Conservation (phyloP, 2,797 vertebrate species). For the Pseudomugil gertrudae region DNA sequence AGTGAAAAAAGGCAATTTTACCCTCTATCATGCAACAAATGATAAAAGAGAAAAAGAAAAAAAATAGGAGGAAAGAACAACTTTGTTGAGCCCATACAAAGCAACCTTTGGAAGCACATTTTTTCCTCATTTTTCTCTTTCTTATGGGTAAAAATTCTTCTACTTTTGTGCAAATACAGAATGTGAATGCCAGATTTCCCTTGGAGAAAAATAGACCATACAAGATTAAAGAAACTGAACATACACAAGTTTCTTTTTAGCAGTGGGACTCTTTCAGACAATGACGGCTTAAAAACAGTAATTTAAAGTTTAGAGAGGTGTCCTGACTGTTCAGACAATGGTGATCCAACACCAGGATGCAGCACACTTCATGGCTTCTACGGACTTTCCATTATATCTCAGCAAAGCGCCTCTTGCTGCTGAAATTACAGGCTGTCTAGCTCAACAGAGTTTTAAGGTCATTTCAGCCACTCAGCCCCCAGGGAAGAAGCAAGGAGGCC, state of each 20-base stretch:
- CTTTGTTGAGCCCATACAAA: slow-evolving; percentile 45
- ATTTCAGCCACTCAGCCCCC: slow-evolving; percentile 83
- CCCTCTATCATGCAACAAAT: slow-evolving; percentile 39
- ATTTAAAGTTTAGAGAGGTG: slow-evolving; percentile 83
- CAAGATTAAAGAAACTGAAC: slow-evolving; percentile 63
- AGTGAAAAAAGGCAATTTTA: slow-evolving; percentile 53
- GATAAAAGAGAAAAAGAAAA: slow-evolving; percentile 44
- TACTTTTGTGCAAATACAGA: slow-evolving; percentile 43
- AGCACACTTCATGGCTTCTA: slow-evolving; percentile 79
- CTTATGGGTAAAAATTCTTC: slow-evolving; percentile 30
- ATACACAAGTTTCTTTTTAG: slow-evolving; percentile 63
- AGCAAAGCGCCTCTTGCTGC: slow-evolving; percentile 70
- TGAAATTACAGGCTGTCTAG: slow-evolving; percentile 85
- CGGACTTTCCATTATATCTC: slow-evolving; percentile 83
- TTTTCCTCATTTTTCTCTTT: slow-evolving; percentile 43
- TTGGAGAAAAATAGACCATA: slow-evolving; percentile 47
- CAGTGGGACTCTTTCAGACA: slow-evolving; percentile 71
- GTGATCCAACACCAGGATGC: slow-evolving; percentile 77
- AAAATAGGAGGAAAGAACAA: slow-evolving; percentile 22
- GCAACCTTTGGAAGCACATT: slow-evolving; percentile 30
- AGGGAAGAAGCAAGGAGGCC: slow-evolving; percentile 75
- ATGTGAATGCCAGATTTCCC: slow-evolving; percentile 49
- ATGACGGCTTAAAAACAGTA: slow-evolving; percentile 82
- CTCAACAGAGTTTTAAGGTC: slow-evolving; percentile 81
- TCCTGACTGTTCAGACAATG: slow-evolving; percentile 82